Percentiles rank a stretch among this genome's conserved stretches.
Evolutionary conservation across 2,113 vertebrate genomes (phyloP).

Genomic region (Eudyptes chrysolophus): DNA sequence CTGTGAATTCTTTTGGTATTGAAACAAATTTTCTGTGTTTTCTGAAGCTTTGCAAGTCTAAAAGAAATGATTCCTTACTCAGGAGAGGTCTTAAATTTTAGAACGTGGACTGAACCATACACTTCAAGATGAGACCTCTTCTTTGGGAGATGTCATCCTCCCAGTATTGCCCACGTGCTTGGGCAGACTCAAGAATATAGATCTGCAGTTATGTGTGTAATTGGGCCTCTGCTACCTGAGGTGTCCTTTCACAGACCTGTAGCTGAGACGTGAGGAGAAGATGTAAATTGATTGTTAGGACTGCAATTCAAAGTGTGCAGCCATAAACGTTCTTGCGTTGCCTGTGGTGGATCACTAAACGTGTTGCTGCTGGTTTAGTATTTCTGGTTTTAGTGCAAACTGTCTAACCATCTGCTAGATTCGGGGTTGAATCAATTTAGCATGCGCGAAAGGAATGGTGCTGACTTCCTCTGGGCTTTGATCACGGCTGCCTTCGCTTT

Average conservation of each 20-base stretch:
- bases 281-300: not conserved
- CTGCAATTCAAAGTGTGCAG: not conserved
- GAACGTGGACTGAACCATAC: accelerated
- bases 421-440: not conserved
- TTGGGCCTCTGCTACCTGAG: not conserved
- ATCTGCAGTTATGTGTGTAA: accelerated
- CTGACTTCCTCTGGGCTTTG: not conserved
- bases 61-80: not conserved
- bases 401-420: not conserved
- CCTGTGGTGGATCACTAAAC: not conserved
- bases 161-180: accelerated
- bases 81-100: not conserved
- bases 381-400: not conserved
- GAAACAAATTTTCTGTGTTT: not conserved
- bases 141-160: not conserved
- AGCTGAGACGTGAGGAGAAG: not conserved
- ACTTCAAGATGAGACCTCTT: not conserved
- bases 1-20: not conserved
- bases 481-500: not conserved
- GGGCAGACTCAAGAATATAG: not conserved
- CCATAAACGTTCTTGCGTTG: not conserved
- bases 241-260: not conserved
- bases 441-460: not conserved
- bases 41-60: not conserved
- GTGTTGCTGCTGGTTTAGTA: not conserved